A percentile compares a stretch with the other conserved stretches of the same genome.
These are phyloP conservation scores for Candoia aspera DNA, from an alignment of 2,113 vertebrate genomes.

Conservation along the genomic window DNA sequence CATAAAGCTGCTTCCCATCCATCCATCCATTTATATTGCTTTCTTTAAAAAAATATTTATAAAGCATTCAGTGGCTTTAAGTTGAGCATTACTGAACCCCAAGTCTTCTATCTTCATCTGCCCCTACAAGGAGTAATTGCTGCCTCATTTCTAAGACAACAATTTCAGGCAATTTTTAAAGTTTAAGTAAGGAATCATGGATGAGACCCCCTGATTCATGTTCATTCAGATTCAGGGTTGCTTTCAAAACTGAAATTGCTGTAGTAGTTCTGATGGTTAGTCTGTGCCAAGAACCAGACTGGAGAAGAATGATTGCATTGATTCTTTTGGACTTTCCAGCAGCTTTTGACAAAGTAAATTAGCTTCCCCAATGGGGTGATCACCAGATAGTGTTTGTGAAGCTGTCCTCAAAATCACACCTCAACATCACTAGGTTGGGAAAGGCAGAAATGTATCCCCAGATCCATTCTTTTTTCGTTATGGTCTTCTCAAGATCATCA, in stretches of 20 bases:
- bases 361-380: background rate
- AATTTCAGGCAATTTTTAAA: too few relatives aligned
- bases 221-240: background rate
- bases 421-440: background rate
- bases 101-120: too few relatives aligned
- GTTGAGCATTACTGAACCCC: too few relatives aligned
- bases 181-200: too few relatives aligned
- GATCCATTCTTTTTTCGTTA: conserved; percentile 19
- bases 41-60: too few relatives aligned
- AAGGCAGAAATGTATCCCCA: too few relatives aligned
- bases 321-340: background rate
- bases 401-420: background rate
- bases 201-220: too few relatives aligned
- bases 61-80: too few relatives aligned
- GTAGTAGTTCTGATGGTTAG: too few relatives aligned
- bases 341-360: background rate
- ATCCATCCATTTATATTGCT: background rate
- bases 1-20: too few relatives aligned
- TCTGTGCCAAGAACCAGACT: background rate
- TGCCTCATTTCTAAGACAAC: too few relatives aligned
- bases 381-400: background rate
- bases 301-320: background rate
- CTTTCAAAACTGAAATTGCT: background rate
- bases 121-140: too few relatives aligned
- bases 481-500: conserved; percentile 36